Evolutionary conservation across 2,113 vertebrate genomes (phyloP).

Genomic region (Pitta sordida): DNA sequence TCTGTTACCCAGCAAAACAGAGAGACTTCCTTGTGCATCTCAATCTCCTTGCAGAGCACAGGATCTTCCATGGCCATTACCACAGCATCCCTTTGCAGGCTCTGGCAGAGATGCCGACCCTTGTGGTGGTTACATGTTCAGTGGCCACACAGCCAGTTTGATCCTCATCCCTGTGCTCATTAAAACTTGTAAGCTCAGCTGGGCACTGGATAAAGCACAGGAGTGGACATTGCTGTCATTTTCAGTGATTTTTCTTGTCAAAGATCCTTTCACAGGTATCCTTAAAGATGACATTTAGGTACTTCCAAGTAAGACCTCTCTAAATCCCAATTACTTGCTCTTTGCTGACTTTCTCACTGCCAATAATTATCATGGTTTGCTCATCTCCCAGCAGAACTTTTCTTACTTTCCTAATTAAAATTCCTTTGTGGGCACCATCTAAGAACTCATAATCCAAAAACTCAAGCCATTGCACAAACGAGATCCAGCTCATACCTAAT

Average conservation of each 20-base stretch:
- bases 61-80: neutral
- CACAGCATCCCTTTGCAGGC: neutral
- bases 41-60: neutral
- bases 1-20: neutral
- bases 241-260: neutral
- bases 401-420: conserved; percentile 47
- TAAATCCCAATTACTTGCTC: neutral
- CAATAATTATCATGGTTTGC: neutral
- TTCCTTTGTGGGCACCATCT: conserved; percentile 48
- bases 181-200: neutral
- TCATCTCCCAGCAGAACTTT: conserved; percentile 6
- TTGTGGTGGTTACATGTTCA: neutral
- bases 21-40: neutral
- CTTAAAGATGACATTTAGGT: neutral
- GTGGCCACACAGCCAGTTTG: neutral
- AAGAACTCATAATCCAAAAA: neutral
- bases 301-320: neutral
- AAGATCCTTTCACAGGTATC: neutral
- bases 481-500: conserved; percentile 2
- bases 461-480: conserved; percentile 46
- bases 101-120: neutral
- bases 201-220: neutral
- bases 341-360: conserved; percentile 30
- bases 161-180: neutral
- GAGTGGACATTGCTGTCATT: neutral